phyloP scores from a whole-genome alignment of 2,888 invertebrate genomes.

The Drosophila mettleri region DNA sequence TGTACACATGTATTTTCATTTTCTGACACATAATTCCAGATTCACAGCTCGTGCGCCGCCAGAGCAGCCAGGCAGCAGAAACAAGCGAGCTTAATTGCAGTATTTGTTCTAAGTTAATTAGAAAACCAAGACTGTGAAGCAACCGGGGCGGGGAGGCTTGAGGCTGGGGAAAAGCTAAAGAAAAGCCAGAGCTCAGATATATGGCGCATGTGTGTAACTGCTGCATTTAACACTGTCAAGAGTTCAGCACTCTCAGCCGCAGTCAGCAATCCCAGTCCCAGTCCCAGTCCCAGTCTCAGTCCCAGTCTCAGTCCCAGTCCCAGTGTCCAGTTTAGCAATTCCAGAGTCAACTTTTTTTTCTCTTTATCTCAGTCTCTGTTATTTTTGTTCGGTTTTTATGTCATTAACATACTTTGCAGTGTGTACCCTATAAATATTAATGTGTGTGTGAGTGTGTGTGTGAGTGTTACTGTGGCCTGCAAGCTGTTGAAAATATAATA shows the following conservation, averaged over 20 bases:
- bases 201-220: conserved; percentile 69
- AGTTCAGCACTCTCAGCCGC: conserved; percentile 58
- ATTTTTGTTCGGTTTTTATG: conserved; percentile 64
- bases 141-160: conserved; percentile 9
- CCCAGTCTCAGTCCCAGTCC: conserved; percentile 29
- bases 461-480: conserved; percentile 40
- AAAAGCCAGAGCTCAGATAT: conserved; percentile 29
- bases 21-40: conserved; percentile 82
- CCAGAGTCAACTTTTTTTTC: conserved; percentile 29
- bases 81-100: conserved; percentile 77
- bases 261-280: conserved; percentile 20
- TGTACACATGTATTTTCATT: conserved; percentile 72
- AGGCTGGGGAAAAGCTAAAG: conserved; percentile 12
- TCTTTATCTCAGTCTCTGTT: conserved; percentile 47
- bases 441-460: conserved; percentile 3
- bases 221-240: conserved; percentile 78
- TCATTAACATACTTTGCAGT: conserved; percentile 77
- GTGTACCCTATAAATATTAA: conserved; percentile 9
- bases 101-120: conserved; percentile 79
- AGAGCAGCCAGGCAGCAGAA: conserved; percentile 55
- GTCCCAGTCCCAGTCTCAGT: conserved; percentile 34
- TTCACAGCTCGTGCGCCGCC: conserved; percentile 66
- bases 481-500: conserved; percentile 73
- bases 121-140: conserved; percentile 60
- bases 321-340: conserved; percentile 41